Conservation (phyloP, 2,797 vertebrate species). For the Ispidina picta region DNA sequence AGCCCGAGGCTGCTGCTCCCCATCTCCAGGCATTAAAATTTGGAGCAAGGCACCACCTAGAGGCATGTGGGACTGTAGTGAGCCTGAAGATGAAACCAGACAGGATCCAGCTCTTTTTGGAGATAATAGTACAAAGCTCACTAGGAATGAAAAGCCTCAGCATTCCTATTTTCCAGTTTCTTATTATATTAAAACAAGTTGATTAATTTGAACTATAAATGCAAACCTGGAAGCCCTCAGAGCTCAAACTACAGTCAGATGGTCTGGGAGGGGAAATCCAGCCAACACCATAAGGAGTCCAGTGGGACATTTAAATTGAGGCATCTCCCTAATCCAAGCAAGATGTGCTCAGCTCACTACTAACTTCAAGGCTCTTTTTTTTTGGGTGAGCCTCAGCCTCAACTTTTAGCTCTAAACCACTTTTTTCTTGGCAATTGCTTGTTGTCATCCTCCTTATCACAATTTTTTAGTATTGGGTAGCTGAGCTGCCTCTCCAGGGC, state of each 20-base stretch:
- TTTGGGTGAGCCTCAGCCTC: background rate
- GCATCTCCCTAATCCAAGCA: background rate
- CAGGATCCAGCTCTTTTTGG: background rate
- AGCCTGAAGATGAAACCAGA: background rate
- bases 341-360: background rate
- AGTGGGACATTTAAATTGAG: background rate
- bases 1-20: background rate
- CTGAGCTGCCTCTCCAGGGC: background rate
- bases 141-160: background rate
- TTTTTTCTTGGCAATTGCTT: background rate
- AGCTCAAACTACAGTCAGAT: background rate
- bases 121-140: fast-evolving
- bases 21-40: background rate
- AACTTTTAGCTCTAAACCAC: background rate
- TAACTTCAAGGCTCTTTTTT: background rate
- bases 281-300: background rate
- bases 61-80: conserved; percentile 32
- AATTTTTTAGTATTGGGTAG: background rate
- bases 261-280: background rate
- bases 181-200: background rate
- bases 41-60: conserved; percentile 74
- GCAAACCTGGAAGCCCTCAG: background rate
- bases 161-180: background rate
- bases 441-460: background rate
- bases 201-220: background rate